Conservation (phyloP, 2,797 vertebrate genomes). For the Botia kubotai region DNA sequence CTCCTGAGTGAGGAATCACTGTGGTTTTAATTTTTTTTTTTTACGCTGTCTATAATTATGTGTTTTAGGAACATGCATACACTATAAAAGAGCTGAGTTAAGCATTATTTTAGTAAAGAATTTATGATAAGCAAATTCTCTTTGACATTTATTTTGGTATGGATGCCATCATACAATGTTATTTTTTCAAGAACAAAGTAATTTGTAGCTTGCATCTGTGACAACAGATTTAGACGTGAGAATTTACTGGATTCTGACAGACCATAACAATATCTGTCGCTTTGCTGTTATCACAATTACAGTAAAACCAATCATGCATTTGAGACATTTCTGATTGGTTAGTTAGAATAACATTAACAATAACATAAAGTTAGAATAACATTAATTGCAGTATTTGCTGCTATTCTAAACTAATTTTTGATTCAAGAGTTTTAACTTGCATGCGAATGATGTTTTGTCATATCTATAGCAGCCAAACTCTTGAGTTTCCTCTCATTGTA, state of each 20-base stretch:
- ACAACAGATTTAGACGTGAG: background rate
- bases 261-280: background rate
- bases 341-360: constrained; percentile 6
- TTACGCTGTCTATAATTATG: constrained; percentile 25
- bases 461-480: constrained; percentile 11
- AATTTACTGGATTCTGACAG: background rate
- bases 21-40: constrained; percentile 33
- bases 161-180: background rate
- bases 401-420: background rate
- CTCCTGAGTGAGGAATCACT: constrained; percentile 3
- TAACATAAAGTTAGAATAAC: background rate
- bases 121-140: background rate
- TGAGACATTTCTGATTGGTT: background rate
- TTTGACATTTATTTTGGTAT: background rate
- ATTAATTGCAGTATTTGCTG: background rate
- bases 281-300: background rate
- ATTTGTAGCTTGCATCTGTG: too few relatives aligned
- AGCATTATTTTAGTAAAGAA: background rate
- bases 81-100: background rate
- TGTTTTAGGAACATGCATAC: constrained; percentile 2
- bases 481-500: constrained; percentile 51
- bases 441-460: background rate
- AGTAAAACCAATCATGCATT: background rate
- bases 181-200: too few relatives aligned
- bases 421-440: background rate